These are phyloP conservation scores for Pterocles orientalis DNA, from an alignment of 2,113 vertebrate genomes.

Conservation along the genomic window DNA sequence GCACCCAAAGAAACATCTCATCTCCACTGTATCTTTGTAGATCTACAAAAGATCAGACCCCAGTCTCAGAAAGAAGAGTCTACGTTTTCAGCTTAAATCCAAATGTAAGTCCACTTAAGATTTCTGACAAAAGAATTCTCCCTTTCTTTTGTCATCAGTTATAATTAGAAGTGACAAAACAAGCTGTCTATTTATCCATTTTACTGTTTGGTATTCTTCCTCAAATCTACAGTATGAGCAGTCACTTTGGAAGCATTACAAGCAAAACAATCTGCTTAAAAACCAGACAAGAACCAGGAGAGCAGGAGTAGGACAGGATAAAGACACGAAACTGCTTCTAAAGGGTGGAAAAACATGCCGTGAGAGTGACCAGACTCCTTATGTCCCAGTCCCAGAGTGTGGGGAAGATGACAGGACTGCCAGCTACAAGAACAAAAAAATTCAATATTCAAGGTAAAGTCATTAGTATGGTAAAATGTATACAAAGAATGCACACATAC, in stretches of 20 bases:
- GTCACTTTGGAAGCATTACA: conserved; percentile 46
- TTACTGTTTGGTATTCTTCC: conserved; percentile 12
- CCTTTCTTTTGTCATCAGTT: background rate
- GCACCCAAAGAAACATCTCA: background rate
- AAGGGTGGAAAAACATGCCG: background rate
- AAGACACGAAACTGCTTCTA: background rate
- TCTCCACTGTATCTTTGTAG: background rate
- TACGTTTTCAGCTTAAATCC: background rate
- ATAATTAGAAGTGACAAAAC: conserved; percentile 21
- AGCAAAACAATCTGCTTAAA: conserved; percentile 61
- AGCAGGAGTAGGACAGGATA: background rate
- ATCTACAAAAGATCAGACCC: background rate
- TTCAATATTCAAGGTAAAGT: background rate
- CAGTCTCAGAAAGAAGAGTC: background rate
- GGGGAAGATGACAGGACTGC: background rate
- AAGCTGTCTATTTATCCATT: conserved; percentile 8
- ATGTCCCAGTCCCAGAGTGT: background rate
- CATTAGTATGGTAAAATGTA: background rate
- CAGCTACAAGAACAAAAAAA: background rate
- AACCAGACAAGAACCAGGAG: conserved; percentile 21
- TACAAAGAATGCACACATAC: background rate
- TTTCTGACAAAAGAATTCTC: background rate
- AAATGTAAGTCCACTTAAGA: background rate
- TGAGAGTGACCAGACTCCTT: background rate
- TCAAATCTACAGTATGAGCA: background rate